A percentile compares a stretch with the other conserved stretches of the same genome.
These are phyloP conservation scores for Noctua pronuba DNA, from an alignment of 2,888 invertebrate genomes.

Conservation along the genomic window DNA sequence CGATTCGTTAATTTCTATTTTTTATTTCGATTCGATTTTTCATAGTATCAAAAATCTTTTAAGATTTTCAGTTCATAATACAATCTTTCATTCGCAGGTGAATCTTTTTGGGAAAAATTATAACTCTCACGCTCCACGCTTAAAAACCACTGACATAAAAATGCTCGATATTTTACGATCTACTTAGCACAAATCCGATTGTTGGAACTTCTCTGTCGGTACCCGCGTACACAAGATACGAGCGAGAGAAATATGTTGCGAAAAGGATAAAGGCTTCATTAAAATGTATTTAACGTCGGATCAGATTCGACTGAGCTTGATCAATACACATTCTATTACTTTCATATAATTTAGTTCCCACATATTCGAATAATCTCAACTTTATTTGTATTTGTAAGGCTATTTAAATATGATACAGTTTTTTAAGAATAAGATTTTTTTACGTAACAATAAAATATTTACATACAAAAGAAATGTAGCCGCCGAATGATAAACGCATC, in stretches of 20 bases:
- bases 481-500: slow-evolving; percentile 88
- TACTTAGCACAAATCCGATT: slow-evolving; percentile 84
- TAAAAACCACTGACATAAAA: slow-evolving; percentile 56
- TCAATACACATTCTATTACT: slow-evolving; percentile 78
- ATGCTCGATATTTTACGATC: slow-evolving; percentile 82
- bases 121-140: slow-evolving; percentile 62
- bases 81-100: neutral
- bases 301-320: slow-evolving; percentile 77
- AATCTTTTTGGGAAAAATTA: slow-evolving; percentile 70
- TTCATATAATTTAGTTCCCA: slow-evolving; percentile 55
- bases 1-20: too few relatives aligned
- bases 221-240: slow-evolving; percentile 65
- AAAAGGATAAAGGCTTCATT: slow-evolving; percentile 77
- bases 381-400: slow-evolving; percentile 61
- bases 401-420: slow-evolving; percentile 57
- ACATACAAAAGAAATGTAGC: slow-evolving; percentile 86
- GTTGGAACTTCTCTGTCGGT: slow-evolving; percentile 77
- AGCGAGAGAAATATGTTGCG: slow-evolving; percentile 71
- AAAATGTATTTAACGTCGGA: slow-evolving; percentile 81
- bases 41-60: neutral
- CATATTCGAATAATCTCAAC: slow-evolving; percentile 39
- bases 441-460: slow-evolving; percentile 86
- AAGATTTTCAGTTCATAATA: neutral
- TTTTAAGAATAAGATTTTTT: slow-evolving; percentile 72
- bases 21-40: too few relatives aligned